Evolutionary conservation across 2,113 vertebrate genomes (phyloP).

Genomic region (Coryphaenoides rupestris): DNA sequence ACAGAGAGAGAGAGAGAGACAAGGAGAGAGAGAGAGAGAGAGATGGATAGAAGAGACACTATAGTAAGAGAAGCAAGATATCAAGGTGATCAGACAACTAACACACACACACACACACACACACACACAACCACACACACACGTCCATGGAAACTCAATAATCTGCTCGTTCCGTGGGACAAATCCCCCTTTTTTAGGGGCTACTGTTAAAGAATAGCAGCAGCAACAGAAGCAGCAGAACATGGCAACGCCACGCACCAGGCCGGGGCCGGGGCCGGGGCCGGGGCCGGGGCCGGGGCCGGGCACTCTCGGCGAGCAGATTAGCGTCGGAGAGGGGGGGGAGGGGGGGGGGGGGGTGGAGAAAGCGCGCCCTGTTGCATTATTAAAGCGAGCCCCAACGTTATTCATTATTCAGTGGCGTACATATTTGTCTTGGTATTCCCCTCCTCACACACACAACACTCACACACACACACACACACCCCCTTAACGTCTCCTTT

Average conservation of each 20-base stretch:
- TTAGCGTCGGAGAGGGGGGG: slow-evolving; percentile 55
- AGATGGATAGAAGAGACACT: slow-evolving; percentile 8
- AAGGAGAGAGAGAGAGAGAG: slow-evolving; percentile 16
- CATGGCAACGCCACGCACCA: too few relatives aligned
- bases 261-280: too few relatives aligned
- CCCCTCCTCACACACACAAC: too few relatives aligned
- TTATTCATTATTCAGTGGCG: slow-evolving; percentile 69
- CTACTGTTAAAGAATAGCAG: slow-evolving; percentile 39
- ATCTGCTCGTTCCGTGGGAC: slow-evolving; percentile 37
- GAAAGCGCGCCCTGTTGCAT: slow-evolving; percentile 66
- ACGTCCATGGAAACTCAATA: slow-evolving; percentile 19
- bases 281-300: too few relatives aligned
- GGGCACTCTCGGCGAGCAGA: slow-evolving; percentile 57
- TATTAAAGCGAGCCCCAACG: slow-evolving; percentile 67
- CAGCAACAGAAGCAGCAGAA: too few relatives aligned
- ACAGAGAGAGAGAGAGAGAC: slow-evolving; percentile 14
- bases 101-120: not conserved
- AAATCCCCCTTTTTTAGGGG: slow-evolving; percentile 60
- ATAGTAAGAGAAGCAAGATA: too few relatives aligned
- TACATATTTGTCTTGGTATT: slow-evolving; percentile 81
- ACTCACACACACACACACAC: too few relatives aligned
- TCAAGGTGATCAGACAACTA: slow-evolving; percentile 1
- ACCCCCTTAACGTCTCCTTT: slow-evolving; percentile 21
- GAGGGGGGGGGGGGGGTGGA: too few relatives aligned
- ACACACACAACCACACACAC: slow-evolving; percentile 20